Conservation (phyloP, 2,797 vertebrate species). For the Benthosema pterotum region DNA sequence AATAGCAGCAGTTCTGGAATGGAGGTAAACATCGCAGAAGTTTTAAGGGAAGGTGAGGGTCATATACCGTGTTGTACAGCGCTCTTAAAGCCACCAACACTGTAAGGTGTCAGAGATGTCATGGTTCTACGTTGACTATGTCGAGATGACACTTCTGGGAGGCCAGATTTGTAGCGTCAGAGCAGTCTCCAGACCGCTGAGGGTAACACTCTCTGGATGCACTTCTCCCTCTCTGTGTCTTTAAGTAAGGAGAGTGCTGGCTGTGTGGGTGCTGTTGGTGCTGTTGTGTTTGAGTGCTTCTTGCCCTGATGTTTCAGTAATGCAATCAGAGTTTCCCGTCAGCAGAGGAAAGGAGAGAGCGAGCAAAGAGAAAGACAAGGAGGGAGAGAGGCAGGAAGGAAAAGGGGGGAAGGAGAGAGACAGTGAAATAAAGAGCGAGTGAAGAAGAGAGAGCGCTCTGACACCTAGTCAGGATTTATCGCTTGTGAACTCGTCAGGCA, state of each 20-base stretch:
- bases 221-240: conserved; percentile 55
- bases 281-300: conserved; percentile 69
- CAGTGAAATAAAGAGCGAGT: conserved; percentile 36
- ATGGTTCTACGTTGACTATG: not conserved
- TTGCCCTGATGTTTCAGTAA: conserved; percentile 78
- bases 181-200: conserved; percentile 5
- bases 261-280: conserved; percentile 62
- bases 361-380: not conserved
- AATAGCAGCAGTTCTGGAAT: conserved; percentile 64
- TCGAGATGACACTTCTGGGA: not conserved
- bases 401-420: conserved; percentile 9
- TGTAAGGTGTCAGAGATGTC: conserved; percentile 29
- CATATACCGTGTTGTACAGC: not conserved
- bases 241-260: conserved; percentile 66
- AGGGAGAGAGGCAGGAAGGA: conserved; percentile 1
- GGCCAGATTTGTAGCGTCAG: conserved; percentile 3
- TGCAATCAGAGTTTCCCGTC: conserved; percentile 79
- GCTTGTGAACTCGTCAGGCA: conserved; percentile 54
- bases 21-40: conserved; percentile 19
- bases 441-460: conserved; percentile 27
- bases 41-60: conserved; percentile 31
- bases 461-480: conserved; percentile 50
- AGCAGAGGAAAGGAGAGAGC: conserved; percentile 32
- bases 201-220: not conserved
- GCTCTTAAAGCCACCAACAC: conserved; percentile 25